Conservation (phyloP, 2,888 invertebrate genomes). For the Itoplectis maculator region DNA sequence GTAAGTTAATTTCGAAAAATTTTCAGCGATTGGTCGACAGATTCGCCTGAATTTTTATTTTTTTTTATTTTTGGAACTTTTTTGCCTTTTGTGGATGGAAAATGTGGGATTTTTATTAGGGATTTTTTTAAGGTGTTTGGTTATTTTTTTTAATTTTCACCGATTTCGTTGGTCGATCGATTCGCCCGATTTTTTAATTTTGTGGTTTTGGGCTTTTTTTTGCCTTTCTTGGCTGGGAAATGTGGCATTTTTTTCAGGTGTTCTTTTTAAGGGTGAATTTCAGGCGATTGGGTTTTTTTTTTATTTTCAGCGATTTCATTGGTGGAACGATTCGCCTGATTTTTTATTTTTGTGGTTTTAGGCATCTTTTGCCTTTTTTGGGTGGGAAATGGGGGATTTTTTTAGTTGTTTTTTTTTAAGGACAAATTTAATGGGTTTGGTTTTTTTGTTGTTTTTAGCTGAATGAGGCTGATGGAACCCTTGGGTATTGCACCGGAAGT, state of each 20-base stretch:
- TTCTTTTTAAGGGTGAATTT: no score
- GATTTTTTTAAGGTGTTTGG: no score
- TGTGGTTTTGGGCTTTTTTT: no score
- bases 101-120: background rate
- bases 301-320: background rate
- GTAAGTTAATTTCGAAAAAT: background rate
- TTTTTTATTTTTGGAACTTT: background rate
- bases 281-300: no score
- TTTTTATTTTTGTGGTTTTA: background rate
- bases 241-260: no score
- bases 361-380: background rate
- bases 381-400: no score
- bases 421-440: background rate
- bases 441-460: slow-evolving; percentile 79
- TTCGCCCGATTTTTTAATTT: no score
- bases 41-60: background rate
- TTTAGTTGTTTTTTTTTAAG: background rate
- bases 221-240: no score
- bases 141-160: background rate
- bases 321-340: background rate
- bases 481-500: slow-evolving; percentile 87
- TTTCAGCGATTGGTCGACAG: background rate
- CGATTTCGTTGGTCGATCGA: no score
- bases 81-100: no score
- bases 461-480: slow-evolving; percentile 88